Base-by-base conservation (phyloP, 2,888 invertebrate genomes). In the Ennomos quercinarius region DNA sequence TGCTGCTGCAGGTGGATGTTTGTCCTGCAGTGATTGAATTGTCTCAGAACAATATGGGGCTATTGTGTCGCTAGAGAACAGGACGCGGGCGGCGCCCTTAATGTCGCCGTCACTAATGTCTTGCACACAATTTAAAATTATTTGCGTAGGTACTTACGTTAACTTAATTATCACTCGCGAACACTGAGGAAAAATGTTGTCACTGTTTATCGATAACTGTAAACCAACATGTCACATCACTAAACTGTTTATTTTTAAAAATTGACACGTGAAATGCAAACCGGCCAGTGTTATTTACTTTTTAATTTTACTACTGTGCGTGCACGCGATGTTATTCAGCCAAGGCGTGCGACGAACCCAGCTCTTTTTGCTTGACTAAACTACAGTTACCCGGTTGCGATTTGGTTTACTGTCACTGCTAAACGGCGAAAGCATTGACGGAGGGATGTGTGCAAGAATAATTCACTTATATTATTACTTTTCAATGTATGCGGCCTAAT, bases 381-480 rank as follows among this genome's bases (percentile, higher is more conserved):
- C 53, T 57, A 68, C 65, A 63, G 68, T 64, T 68, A 68, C 44
- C 46, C 13, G 6, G 38, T 39, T 34, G 49, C 56, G 12, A 45
- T 44, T 56, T 44, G 44, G 48, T 40, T 12, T 55, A 44, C 61
- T 70, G 71, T 71, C 69, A 54, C 58, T 57, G 66, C 64, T 64
- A 64, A 66, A 55, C 53, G 66, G 72, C 67, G 71, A 71, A 71
- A 71, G 73, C 66, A 54, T 48, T 11, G 68, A 11, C 54, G 44
- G 37, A 42, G 40, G 40, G 36, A 68, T 57, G 64, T 70, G 58
- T 70, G 61, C 67, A 59, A 63, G 71, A 71, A 68, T 67, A 70
- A 73, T 73, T 72, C 63, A 61, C 68, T 63, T 67, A 70, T 61
- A 69, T 72, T 71, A 60, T 39, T 53, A 40, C 51, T 53, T 57